Evolutionary conservation across 2,113 vertebrate species (phyloP).

Genomic region (Ammospiza nelsoni): DNA sequence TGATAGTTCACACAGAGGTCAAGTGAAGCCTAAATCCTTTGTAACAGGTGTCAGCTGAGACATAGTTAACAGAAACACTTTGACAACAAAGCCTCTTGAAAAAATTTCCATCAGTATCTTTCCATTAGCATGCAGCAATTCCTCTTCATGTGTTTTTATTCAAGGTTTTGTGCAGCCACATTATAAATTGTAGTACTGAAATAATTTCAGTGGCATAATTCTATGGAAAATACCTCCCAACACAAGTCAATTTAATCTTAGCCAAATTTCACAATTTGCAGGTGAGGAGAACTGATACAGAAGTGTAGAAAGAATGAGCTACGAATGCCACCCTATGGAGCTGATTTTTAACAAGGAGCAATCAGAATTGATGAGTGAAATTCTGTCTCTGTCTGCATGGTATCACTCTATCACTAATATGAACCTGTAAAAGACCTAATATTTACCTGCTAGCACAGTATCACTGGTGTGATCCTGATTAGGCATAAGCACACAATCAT

Average conservation of each 20-base stretch:
- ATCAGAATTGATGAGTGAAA: background rate
- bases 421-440: background rate
- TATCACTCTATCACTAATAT: background rate
- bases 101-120: background rate
- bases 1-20: background rate
- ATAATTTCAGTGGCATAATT: background rate
- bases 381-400: background rate
- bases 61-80: background rate
- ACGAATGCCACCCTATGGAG: background rate
- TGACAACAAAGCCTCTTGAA: background rate
- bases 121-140: background rate
- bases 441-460: background rate
- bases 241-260: background rate
- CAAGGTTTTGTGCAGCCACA: background rate
- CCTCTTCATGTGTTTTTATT: background rate
- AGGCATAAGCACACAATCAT: background rate
- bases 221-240: background rate
- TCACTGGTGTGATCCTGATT: background rate
- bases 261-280: background rate
- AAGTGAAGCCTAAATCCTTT: background rate
- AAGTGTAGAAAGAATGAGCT: background rate
- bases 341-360: background rate
- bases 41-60: background rate
- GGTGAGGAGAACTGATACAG: background rate
- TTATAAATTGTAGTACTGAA: background rate